Evolutionary conservation across 2,797 vertebrate species (phyloP), one percentile per base, ranked within the genome.

Genomic region (Ataeniobius toweri): DNA sequence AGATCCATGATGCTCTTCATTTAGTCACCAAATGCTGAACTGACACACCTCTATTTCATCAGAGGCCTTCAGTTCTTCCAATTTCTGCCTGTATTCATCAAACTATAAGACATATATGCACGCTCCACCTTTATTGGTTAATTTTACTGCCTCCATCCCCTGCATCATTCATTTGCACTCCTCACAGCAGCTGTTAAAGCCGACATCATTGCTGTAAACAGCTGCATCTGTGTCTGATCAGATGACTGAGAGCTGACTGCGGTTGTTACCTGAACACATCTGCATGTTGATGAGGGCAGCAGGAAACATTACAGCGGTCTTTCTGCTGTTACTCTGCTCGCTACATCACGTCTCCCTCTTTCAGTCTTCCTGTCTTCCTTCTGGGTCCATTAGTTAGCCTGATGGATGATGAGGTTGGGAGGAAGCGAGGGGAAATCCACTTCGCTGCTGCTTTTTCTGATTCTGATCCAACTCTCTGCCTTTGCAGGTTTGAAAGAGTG

Each of bases 371-470:
- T 53, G 56, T 44, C 39, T 75, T 85, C 82, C 77, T 86, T 87
- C 83, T 41, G 24, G 86, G 56, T 90, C 83, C 84, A 93, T 91
- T 89, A 91, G 85, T 87, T 58, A 75, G 76, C 63, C 84, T 91
- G 92, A 92, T 86, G 76, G 87, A 92, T 90, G 87, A 87, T 71
- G 39, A 41, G 56, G 85, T 59, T 68, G 81, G 55, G 70, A 53
- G 74, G n/a, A 13, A 80, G 77, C 16, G 58, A 88, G 85, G 89
- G 83, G 79, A 81, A 85, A 85, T 78, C 85, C 77, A 85, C 88
- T 83, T 84, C 80, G 73, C 85, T 55, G 70, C 77, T 76, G 80
- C 63, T 83, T 80, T 48, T 75, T 81, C 78, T 77, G 83, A 79
- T 82, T 73, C 75, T 68, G 81, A 84, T 87, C 76, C 50, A 80